Evolutionary conservation across 92 coral and sea anemone species (phyloP).

Genomic region (Palythoa caribaeorum): DNA sequence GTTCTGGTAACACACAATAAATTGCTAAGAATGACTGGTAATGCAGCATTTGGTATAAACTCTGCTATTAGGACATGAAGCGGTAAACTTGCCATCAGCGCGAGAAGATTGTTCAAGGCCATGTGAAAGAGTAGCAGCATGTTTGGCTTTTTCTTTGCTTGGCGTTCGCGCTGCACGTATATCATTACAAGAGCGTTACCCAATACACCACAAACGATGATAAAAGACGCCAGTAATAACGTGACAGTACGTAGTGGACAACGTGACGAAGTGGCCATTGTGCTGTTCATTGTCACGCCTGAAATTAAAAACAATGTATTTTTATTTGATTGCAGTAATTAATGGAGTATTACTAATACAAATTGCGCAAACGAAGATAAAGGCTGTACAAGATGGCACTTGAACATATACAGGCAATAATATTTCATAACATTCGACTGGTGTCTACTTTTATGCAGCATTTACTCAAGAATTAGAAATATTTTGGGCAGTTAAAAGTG

Average conservation of each 20-base stretch:
- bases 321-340: background rate
- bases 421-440: too few species aligned
- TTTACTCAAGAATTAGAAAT: too few species aligned
- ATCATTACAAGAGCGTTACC: constrained; percentile 24
- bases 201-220: constrained; percentile 6
- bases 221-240: background rate
- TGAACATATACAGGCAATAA: too few species aligned
- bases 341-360: background rate
- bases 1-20: constrained; percentile 18
- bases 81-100: constrained; percentile 24
- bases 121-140: constrained; percentile 24
- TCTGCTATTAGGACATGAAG: constrained; percentile 5
- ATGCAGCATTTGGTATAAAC: background rate
- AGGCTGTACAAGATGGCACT: background rate
- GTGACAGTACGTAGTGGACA: constrained; percentile 37
- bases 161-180: constrained; percentile 34
- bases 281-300: constrained; percentile 27
- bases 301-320: background rate
- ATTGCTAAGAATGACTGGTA: constrained; percentile 16
- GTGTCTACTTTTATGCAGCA: too few species aligned
- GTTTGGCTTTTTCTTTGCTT: constrained; percentile 30
- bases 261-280: background rate
- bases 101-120: constrained; percentile 42
- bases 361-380: background rate
- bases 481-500: too few species aligned